Base-by-base conservation (phyloP, 2,113 vertebrate species). In the Hemibagrus wyckioides region DNA sequence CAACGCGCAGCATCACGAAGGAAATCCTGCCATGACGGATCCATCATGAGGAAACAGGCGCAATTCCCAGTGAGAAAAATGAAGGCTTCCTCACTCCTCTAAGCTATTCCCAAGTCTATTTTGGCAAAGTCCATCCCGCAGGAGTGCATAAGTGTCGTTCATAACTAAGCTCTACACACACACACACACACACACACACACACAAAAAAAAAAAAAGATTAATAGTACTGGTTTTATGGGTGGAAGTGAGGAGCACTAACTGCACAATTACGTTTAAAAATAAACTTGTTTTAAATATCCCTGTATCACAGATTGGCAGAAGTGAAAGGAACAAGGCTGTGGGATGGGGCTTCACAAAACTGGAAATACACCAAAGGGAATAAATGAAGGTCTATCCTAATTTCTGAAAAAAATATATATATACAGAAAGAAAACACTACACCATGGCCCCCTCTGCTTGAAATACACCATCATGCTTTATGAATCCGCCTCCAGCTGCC, bases 401-500 rank as follows among this genome's bases (percentile, higher is more conserved):
- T 56, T 79, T 50, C 54, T 75, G 30, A 82, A 82, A 54, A 61
- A 89, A 69, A 13, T 56, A 36, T 48, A 44, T 39, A 61, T n/a
- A 63, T 9, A 50, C 84, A 63, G 69, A 36, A 56, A 44, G 65
- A 71, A 83, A 87, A 52, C 59, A 75, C 59, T 86, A 67, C 15
- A 21, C 69, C 52, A 39, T 67, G 17, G 44, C 33, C 54, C 84
- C 50, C 57, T 71, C 65, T 82, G 80, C 57, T 57, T 69, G 30
- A 65, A 56, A 41, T 8, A 54, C 28, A 19, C 84, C 48, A 41
- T 39, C 48, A 86, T 93, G 90, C 91, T 93, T 95, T 94, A 97
- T 10, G 92, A 95, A 85, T 96, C 96, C 7, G 0, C 80, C 90
- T 96, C 96, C 82, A 99, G 94, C 90, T 96, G 94, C 94, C 92